Percentiles rank a stretch among this genome's conserved stretches.
Conservation (phyloP, 2,888 invertebrate species). For the Ceraclea dissimilis region DNA sequence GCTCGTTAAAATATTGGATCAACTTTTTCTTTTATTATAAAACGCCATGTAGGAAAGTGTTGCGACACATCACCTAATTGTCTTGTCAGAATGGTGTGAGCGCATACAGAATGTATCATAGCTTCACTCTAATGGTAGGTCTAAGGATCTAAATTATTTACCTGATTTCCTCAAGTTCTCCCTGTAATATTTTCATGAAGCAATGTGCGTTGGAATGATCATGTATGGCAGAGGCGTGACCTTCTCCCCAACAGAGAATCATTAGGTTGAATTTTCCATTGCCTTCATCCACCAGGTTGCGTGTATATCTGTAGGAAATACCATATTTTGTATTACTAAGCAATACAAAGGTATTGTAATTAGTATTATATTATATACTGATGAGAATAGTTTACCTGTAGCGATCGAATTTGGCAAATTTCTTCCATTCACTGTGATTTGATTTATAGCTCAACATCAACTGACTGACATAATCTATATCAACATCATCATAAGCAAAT, state of each 20-base stretch:
- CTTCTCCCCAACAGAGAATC: slow-evolving; percentile 97
- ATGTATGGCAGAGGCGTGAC: slow-evolving; percentile 90
- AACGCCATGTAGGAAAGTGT: no score
- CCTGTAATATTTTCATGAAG: slow-evolving; percentile 92
- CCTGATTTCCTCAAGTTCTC: slow-evolving; percentile 71
- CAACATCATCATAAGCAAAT: slow-evolving; percentile 74
- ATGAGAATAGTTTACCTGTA: slow-evolving; percentile 53
- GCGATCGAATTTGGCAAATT: slow-evolving; percentile 90
- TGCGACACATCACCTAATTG: no score
- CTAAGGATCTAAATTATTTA: no score
- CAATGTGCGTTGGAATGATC: slow-evolving; percentile 96
- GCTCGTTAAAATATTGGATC: no score
- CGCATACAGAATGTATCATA: no score
- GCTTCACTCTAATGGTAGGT: no score
- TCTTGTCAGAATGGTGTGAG: no score
- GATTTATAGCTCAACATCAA: slow-evolving; percentile 75
- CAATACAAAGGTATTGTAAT: no score
- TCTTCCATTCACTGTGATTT: slow-evolving; percentile 85
- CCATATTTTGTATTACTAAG: no score
- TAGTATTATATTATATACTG: no score
- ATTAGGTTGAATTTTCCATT: slow-evolving; percentile 97
- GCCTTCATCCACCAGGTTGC: slow-evolving; percentile 92
- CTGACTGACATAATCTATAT: slow-evolving; percentile 83
- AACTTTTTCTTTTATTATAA: no score
- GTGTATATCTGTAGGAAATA: slow-evolving; percentile 66